A percentile compares a stretch with the other conserved stretches of the same genome.
These are phyloP conservation scores for Ennomos fuscantarius DNA, from an alignment of 2,888 invertebrate species.

Conservation along the genomic window DNA sequence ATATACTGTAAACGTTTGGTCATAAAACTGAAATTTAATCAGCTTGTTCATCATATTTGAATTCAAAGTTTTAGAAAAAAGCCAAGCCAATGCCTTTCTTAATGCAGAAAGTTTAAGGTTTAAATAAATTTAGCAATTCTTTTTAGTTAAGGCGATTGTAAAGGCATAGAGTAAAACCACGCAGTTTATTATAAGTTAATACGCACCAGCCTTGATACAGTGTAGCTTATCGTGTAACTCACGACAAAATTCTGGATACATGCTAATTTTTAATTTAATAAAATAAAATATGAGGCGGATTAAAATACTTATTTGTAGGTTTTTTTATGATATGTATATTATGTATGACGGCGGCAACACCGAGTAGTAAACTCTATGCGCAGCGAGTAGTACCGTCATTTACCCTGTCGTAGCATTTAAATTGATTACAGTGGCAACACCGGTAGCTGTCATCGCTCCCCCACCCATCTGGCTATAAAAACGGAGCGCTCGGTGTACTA, in stretches of 20 bases:
- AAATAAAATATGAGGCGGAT: too few relatives aligned
- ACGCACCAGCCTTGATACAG: constrained; percentile 69
- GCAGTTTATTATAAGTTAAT: constrained; percentile 83
- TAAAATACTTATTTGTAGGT: too few relatives aligned
- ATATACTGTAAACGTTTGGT: background rate
- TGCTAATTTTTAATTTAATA: too few relatives aligned
- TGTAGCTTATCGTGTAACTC: constrained; percentile 44
- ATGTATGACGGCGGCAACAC: too few relatives aligned
- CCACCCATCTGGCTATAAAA: too few relatives aligned
- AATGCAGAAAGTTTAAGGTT: background rate
- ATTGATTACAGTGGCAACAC: too few relatives aligned
- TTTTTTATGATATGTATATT: too few relatives aligned
- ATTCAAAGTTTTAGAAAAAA: background rate
- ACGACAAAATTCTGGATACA: constrained; percentile 40
- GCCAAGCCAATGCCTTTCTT: background rate
- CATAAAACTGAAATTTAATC: constrained; percentile 8
- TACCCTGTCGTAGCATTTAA: too few relatives aligned
- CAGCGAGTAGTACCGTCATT: too few relatives aligned
- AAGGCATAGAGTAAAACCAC: constrained; percentile 61
- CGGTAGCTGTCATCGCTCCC: too few relatives aligned
- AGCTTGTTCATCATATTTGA: background rate
- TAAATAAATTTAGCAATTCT: background rate
- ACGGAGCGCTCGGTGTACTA: too few relatives aligned
- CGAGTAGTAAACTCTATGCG: too few relatives aligned
- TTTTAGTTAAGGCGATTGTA: constrained; percentile 43